Base-by-base conservation (phyloP, 2,888 invertebrate genomes). In the Amphipoea oculea region DNA sequence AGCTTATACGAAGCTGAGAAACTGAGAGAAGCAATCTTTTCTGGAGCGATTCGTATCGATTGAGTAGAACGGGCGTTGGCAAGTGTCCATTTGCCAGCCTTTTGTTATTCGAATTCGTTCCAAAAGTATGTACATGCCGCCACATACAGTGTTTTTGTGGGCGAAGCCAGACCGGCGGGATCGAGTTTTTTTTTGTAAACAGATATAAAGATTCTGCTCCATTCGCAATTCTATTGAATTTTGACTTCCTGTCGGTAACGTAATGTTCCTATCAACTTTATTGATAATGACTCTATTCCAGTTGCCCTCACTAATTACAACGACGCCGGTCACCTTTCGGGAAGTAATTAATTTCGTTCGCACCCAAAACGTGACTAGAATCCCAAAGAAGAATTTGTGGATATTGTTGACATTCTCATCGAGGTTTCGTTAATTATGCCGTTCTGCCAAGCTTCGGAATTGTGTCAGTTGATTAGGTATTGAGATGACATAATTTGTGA, bases 21-120 rank as follows among this genome's bases (percentile, higher is more conserved):
- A 85, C 85, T 83, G 83, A 80, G 87, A 87, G 72, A 82, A 87
- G 86, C 86, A 90, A 91, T 91, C 90, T 91, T 91, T 92, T 91
- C 89, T 90, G 82, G 78, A 89, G 85, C 88, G 87, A 84, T 87
- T 87, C 87, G 86, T 92, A 94, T 94, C 93, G 94, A 94, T 94
- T 92, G 89, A 87, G 86, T 81, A 82, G 87, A 89, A 84, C 86
- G 83, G 81, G 85, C 90, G 89, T 92, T 94, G 94, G 94, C 94
- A 92, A 93, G 90, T 92, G 92, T 93, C 94, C 94, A 94, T 93
- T 92, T 90, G 90, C 87, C 83, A 89, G 88, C 88, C 92, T 92
- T 94, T 94, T 93, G 92, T 93, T 93, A 93, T 92, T 92, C 90
- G 90, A 90, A 92, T 91, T 91, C 88, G 87, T 90, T 91, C 89